Evolutionary conservation across 2,797 vertebrate species (phyloP).

Genomic region (Melanogrammus aeglefinus): DNA sequence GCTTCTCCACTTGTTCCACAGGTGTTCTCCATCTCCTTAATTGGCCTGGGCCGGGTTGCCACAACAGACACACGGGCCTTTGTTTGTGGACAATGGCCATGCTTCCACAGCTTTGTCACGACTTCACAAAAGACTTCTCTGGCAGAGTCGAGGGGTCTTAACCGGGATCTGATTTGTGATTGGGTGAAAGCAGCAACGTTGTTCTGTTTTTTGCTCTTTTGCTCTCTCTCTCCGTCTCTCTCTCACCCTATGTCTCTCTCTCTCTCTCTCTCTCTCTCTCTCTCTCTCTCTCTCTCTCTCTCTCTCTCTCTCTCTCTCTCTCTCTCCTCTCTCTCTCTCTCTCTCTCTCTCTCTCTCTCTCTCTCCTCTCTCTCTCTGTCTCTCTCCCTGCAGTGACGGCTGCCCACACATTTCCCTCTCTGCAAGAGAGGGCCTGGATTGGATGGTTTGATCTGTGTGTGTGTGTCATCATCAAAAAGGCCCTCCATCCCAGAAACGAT

Average conservation of each 20-base stretch:
- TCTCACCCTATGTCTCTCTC: slow-evolving; percentile 3
- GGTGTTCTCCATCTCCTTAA: no score
- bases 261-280: slow-evolving; percentile 4
- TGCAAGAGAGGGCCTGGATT: no score
- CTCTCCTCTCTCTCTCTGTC: neutral
- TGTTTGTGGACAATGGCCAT: slow-evolving; percentile 7
- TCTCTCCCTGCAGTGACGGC: neutral
- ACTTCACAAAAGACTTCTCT: neutral
- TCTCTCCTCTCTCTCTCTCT: neutral
- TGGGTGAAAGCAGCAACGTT: neutral
- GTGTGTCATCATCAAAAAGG: neutral
- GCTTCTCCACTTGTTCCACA: no score
- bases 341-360: neutral
- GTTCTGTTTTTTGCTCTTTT: no score
- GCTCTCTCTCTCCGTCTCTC: neutral
- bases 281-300: neutral
- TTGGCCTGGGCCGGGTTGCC: no score
- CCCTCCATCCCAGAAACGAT: no score
- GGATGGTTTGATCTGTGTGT: no score
- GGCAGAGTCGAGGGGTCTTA: neutral
- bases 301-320: neutral
- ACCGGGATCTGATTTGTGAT: neutral
- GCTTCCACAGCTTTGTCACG: slow-evolving; percentile 5
- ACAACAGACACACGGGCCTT: neutral
- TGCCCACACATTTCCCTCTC: no score